These are phyloP conservation scores for Lymantria monacha DNA, from an alignment of 2,888 invertebrate species.

Conservation along the genomic window DNA sequence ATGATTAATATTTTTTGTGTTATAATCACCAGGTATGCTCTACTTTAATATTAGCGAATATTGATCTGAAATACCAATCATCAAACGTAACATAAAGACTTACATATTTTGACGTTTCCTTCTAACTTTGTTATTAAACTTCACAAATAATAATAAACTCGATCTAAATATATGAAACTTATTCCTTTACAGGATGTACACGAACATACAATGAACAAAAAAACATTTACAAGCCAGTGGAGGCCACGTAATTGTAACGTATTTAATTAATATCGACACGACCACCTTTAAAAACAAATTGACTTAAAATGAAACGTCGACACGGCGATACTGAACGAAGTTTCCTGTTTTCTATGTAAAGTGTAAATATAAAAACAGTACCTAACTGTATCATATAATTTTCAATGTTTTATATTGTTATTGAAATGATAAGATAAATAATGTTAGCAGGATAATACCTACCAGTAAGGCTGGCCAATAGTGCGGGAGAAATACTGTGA, in stretches of 20 bases:
- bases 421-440: conserved; percentile 20
- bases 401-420: conserved; percentile 17
- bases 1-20: not conserved
- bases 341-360: conserved; percentile 1
- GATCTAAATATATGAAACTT: not conserved
- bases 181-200: not conserved
- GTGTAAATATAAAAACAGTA: conserved; percentile 14
- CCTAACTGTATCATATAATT: conserved; percentile 12
- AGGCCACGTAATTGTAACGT: conserved; percentile 6
- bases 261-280: conserved; percentile 16
- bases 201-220: not conserved
- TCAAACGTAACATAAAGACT: not conserved
- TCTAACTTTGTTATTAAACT: not conserved
- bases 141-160: not conserved
- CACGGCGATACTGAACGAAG: not conserved
- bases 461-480: conserved; percentile 12
- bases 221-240: not conserved
- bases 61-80: not conserved
- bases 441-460: conserved; percentile 18
- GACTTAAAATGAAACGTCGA: conserved; percentile 11
- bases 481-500: conserved; percentile 12
- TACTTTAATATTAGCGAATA: not conserved
- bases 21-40: not conserved
- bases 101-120: not conserved
- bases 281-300: conserved; percentile 22